phyloP scores from a whole-genome alignment of 2,888 invertebrate species.

The Tubulanus polymorphus region DNA sequence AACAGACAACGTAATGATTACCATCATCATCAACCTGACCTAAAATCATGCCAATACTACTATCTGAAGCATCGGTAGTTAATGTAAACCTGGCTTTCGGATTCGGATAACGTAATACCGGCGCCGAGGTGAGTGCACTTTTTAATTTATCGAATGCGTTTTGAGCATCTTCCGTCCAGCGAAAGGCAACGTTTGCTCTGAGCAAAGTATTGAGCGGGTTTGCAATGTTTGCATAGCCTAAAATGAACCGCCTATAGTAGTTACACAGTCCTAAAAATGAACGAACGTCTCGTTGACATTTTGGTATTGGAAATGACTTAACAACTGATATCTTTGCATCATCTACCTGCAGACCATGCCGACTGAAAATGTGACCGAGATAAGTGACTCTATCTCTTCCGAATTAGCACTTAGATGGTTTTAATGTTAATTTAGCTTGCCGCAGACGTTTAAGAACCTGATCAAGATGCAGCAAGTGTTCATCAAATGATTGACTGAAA shows the following conservation, averaged over 20 bases:
- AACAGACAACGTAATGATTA: constrained; percentile 8
- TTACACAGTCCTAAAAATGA: constrained; percentile 14
- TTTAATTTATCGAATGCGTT: constrained; percentile 11
- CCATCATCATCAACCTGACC: constrained; percentile 8
- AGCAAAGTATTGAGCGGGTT: constrained; percentile 2
- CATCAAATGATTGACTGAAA: not conserved
- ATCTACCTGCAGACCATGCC: not conserved
- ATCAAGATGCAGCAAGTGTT: not conserved
- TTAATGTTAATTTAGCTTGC: not conserved
- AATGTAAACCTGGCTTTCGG: constrained; percentile 12
- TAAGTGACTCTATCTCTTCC: not conserved
- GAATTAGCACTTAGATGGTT: not conserved
- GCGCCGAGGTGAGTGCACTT: constrained; percentile 8
- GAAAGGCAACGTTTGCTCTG: constrained; percentile 3
- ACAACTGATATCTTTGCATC: constrained; percentile 9
- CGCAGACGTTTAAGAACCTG: not conserved
- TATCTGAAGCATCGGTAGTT: constrained; percentile 14
- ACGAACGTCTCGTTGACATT: not conserved
- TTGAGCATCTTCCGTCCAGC: constrained; percentile 8
- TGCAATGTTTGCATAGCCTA: constrained; percentile 1
- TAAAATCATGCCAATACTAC: constrained; percentile 12
- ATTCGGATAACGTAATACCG: constrained; percentile 12
- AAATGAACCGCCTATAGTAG: constrained; percentile 6
- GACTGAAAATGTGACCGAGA: not conserved
- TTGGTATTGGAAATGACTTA: constrained; percentile 17